Base-by-base conservation (phyloP, 2,797 vertebrate species). In the Muscicapa striata region DNA sequence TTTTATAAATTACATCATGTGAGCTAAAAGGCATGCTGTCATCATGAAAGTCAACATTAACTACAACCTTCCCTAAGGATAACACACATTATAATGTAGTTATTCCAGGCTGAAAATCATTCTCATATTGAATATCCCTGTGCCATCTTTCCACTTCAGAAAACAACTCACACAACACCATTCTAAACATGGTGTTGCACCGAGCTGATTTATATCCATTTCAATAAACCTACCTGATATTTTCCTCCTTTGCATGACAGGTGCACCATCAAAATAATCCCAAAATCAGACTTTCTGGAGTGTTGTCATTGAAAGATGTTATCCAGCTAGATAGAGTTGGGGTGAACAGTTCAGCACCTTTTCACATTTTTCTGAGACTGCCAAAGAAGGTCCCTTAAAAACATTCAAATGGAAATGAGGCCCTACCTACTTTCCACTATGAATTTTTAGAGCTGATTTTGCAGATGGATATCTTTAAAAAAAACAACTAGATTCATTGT, bases 191-290 rank as follows among this genome's bases (percentile, higher is more conserved):
- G 13, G 24, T 34, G 26, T 20, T 43, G 17, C 23, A 19, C 68
- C 6, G 3, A 66, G 15, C 26, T 75, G 41, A 67, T 57, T 86
- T 73, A 58, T 45, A 93, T 68, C 57, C 55, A 59, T 90, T 75
- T 77, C 74, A 87, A 30, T 52, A 91, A 43, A 38, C 15, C 29
- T 67, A 34, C 21, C 63, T 49, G 40, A 4, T 89, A 62, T 24
- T 79, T 27, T 64, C n/a, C 17, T 86, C 43, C 46, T 62, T 67
- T 82, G 57, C 32, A 51, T 77, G 48, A 49, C 45, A 73, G 62
- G 24, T 48, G 23, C 26, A 58, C 24, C 75, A 85, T 21, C n/a
- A 72, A 81, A 95, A 89, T 27, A 88, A 70, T 38, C 63, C 54
- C 11, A 11, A 84, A 5, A 62, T 68, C 40, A 66, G 58, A 43